These are phyloP conservation scores for Xenops minutus DNA, from an alignment of 2,797 vertebrate species.

Conservation along the genomic window DNA sequence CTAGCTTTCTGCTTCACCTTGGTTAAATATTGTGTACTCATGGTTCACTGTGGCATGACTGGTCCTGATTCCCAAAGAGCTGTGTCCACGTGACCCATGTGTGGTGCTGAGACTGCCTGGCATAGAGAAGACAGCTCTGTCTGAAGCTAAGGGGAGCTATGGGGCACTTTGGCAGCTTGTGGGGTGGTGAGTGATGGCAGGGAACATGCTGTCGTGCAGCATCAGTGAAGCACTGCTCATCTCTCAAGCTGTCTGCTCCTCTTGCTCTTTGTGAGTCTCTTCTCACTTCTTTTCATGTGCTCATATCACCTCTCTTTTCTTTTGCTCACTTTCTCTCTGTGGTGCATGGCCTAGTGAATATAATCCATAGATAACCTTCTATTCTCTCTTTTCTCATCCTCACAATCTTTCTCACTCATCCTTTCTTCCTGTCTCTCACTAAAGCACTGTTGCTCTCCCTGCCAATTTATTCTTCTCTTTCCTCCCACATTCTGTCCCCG, in stretches of 20 bases:
- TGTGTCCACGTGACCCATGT: background rate
- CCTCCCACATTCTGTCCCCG: conserved; percentile 57
- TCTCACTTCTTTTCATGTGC: conserved; percentile 11
- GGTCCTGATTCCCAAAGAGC: background rate
- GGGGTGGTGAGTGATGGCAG: conserved; percentile 29
- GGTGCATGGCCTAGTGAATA: background rate
- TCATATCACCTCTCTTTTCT: conserved; percentile 11
- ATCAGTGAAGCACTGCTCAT: background rate
- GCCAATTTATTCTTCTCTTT: conserved; percentile 59
- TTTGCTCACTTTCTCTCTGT: background rate
- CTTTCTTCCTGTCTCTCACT: conserved; percentile 56
- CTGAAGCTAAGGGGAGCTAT: background rate
- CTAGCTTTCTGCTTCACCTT: background rate
- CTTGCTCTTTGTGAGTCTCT: conserved; percentile 17
- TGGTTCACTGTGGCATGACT: background rate
- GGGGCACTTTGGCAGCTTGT: background rate
- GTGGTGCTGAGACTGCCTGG: background rate
- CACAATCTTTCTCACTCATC: conserved; percentile 27
- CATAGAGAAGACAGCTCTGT: background rate
- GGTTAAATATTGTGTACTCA: background rate
- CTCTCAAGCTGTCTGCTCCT: conserved; percentile 21
- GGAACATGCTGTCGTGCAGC: background rate
- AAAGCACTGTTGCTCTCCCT: conserved; percentile 38
- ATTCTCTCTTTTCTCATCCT: conserved; percentile 11
- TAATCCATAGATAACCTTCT: background rate